Base-by-base conservation (phyloP, 2,113 vertebrate species). In the Hystrix cristata region DNA sequence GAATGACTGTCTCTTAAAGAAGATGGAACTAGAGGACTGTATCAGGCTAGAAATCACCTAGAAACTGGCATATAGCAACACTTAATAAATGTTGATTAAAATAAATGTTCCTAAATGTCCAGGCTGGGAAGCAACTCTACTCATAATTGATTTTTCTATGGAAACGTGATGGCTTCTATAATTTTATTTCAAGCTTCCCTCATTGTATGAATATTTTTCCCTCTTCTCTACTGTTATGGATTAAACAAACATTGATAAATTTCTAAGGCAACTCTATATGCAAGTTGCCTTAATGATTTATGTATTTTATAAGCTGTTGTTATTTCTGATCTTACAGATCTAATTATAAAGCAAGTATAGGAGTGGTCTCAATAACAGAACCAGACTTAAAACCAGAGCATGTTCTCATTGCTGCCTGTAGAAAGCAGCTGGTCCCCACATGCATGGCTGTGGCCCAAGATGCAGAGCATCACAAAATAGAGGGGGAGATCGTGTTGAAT, bases 291-390 rank as follows among this genome's bases (percentile, higher is more conserved):
- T 46, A 62, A 64, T 76, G 21, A 67, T 88, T 65, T 92, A 83
- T 51, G 64, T 92, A 34, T 84, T 60, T 93, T 91, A 85, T 65
- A 89, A 72, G 14, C 78, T 67, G 85, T 82, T 91, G 31, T 88
- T 59, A 31, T 80, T 69, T 25, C 71, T 96, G 12, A 51, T 46
- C 0, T 27, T 83, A 79, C 69, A 18, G 65, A 76, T 74, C 31
- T 80, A 80, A 91, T 55, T 10, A 93, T 21, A 93, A 72, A 21
- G 13, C 12, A 92, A 89, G n/a, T 14, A 81, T 55, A 57, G 88
- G 27, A 92, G 3, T 15, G 23, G 64, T 80, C 46, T 94, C 34
- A 95, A 34, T 46, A 72, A 82, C 31, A 94, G 11, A 43, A 71
- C 3, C 15, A 76, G 34, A 60, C 48, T 57, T 87, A 89, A 78